phyloP scores from a whole-genome alignment of 2,797 vertebrate genomes.

The Semotilus atromaculatus region DNA sequence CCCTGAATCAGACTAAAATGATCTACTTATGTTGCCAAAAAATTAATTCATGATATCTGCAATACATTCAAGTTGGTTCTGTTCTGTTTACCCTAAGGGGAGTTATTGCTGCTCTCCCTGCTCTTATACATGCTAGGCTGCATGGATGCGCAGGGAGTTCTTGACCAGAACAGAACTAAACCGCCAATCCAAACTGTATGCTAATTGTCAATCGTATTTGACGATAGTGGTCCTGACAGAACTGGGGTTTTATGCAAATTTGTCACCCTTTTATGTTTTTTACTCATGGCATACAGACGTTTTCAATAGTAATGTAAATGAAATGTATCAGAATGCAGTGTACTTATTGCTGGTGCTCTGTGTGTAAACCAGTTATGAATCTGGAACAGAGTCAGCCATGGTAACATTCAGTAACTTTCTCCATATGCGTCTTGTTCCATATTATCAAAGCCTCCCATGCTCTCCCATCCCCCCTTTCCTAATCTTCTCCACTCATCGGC shows the following conservation, averaged over 20 bases:
- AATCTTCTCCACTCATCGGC: slow-evolving; percentile 39
- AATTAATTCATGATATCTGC: too few species aligned
- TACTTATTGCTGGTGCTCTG: not conserved
- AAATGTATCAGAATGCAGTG: not conserved
- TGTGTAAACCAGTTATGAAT: slow-evolving; percentile 12
- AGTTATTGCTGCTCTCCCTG: too few species aligned
- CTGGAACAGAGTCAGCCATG: not conserved
- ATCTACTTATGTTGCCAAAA: too few species aligned
- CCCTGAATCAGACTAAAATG: too few species aligned
- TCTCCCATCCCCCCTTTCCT: slow-evolving; percentile 14
- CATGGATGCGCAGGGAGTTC: too few species aligned
- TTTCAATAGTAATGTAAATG: not conserved
- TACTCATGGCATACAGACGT: not conserved
- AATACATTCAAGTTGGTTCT: too few species aligned
- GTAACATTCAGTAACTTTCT: slow-evolving; percentile 34
- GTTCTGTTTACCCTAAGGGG: too few species aligned
- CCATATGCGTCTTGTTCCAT: slow-evolving; percentile 5
- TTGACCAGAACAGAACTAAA: too few species aligned
- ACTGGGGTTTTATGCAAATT: not conserved
- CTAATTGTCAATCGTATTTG: too few species aligned
- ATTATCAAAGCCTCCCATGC: slow-evolving; percentile 19
- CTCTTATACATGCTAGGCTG: too few species aligned
- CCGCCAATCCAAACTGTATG: too few species aligned
- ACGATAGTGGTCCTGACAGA: too few species aligned
- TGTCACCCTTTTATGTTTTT: not conserved